phyloP scores from a whole-genome alignment of 1,140 invertebrate species.

The Brachionus manjavacas region DNA sequence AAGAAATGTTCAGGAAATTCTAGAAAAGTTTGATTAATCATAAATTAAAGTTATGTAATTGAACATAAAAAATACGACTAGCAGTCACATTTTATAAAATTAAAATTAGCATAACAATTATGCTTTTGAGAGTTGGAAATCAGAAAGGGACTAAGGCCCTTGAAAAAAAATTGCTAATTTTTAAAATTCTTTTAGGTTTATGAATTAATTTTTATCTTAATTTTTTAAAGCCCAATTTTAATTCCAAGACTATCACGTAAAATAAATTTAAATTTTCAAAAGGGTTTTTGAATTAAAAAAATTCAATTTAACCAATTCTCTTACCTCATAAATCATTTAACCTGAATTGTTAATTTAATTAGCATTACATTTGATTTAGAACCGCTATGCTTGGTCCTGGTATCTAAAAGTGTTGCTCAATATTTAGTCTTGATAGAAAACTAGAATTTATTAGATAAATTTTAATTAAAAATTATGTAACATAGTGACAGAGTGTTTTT shows the following conservation, averaged over 20 bases:
- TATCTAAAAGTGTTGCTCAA: too few relatives aligned
- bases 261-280: too few relatives aligned
- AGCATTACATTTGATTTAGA: too few relatives aligned
- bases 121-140: background rate
- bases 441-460: background rate
- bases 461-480: background rate
- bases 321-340: too few relatives aligned
- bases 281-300: too few relatives aligned
- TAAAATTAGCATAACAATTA: background rate
- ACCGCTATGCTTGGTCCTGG: too few relatives aligned
- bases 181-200: too few relatives aligned
- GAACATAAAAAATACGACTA: background rate
- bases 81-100: background rate
- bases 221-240: too few relatives aligned
- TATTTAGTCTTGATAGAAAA: background rate
- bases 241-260: too few relatives aligned
- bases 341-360: too few relatives aligned
- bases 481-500: background rate
- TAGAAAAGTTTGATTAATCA: background rate
- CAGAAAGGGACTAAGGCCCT: background rate
- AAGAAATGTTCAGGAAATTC: background rate
- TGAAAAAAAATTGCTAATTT: background rate
- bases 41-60: background rate
- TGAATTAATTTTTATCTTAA: too few relatives aligned
- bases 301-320: too few relatives aligned